Evolutionary conservation across 92 coral and sea anemone species (phyloP).

Genomic region (Palythoa grandiflora): DNA sequence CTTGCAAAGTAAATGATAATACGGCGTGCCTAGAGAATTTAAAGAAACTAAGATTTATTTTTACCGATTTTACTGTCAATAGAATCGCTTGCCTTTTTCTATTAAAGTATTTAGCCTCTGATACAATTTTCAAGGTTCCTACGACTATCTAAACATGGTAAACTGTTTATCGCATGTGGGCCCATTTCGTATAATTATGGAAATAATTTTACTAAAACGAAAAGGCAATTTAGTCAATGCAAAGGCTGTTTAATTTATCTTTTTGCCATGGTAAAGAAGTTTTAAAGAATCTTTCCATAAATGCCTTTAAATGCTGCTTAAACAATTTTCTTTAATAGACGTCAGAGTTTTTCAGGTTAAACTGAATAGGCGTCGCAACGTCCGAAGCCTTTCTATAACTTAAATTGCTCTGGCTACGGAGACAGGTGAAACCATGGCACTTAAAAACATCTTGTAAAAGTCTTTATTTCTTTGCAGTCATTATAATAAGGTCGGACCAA

Average conservation of each 20-base stretch:
- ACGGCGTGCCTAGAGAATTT: not conserved
- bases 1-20: conserved; percentile 21
- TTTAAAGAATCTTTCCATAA: not conserved
- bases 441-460: not conserved
- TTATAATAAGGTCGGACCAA: not conserved
- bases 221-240: conserved; percentile 20
- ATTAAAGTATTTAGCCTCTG: not conserved
- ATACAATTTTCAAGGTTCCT: not conserved
- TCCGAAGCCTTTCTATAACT: not conserved
- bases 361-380: not conserved
- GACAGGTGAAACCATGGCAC: conserved; percentile 26
- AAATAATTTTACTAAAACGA: conserved; percentile 20
- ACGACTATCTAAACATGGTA: conserved; percentile 4
- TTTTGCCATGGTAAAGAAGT: not conserved
- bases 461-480: not conserved
- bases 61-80: not conserved
- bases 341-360: not conserved
- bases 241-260: not conserved
- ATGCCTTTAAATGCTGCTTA: not conserved
- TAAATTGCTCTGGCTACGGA: not conserved
- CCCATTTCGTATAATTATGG: conserved; percentile 2
- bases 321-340: not conserved
- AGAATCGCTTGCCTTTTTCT: not conserved
- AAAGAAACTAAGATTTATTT: not conserved
- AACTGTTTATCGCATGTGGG: not conserved